These are phyloP conservation scores for Onychomys leucogaster DNA, from an alignment of 2,797 vertebrate genomes.

Conservation along the genomic window DNA sequence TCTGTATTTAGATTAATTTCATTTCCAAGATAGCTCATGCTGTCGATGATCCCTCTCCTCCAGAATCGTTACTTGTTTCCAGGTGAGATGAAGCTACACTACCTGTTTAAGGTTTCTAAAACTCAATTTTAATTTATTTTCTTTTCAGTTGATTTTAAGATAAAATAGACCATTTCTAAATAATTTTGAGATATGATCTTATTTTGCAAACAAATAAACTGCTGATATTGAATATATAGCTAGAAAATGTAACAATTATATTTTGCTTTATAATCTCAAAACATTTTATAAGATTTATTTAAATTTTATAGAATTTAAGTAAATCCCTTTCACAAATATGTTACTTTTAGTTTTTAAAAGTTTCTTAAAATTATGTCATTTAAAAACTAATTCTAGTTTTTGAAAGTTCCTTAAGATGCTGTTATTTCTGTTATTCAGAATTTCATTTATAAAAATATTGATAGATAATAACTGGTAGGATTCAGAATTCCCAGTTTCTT, in stretches of 20 bases:
- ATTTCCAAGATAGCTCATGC: background rate
- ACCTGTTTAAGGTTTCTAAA: background rate
- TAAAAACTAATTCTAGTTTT: background rate
- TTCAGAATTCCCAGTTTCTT: conserved; percentile 18
- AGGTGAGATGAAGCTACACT: background rate
- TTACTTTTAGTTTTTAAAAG: background rate
- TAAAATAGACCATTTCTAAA: background rate
- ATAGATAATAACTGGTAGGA: background rate
- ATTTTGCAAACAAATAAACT: background rate
- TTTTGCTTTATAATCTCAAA: conserved; percentile 11
- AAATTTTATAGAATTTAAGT: conserved; percentile 27
- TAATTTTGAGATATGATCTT: background rate
- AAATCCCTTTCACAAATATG: background rate
- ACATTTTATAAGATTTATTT: background rate
- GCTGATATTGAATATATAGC: background rate
- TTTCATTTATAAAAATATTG: background rate
- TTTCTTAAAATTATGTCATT: background rate
- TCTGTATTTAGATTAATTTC: background rate
- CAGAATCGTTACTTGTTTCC: background rate
- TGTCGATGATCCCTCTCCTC: background rate
- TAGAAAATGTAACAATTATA: conserved; percentile 35
- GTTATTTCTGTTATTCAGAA: background rate
- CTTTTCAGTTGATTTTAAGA: conserved; percentile 38
- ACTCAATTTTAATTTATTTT: conserved; percentile 14
- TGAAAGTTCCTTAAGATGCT: background rate